These are phyloP conservation scores for Halcyon leucocephala DNA, from an alignment of 2,797 vertebrate species.

Conservation along the genomic window DNA sequence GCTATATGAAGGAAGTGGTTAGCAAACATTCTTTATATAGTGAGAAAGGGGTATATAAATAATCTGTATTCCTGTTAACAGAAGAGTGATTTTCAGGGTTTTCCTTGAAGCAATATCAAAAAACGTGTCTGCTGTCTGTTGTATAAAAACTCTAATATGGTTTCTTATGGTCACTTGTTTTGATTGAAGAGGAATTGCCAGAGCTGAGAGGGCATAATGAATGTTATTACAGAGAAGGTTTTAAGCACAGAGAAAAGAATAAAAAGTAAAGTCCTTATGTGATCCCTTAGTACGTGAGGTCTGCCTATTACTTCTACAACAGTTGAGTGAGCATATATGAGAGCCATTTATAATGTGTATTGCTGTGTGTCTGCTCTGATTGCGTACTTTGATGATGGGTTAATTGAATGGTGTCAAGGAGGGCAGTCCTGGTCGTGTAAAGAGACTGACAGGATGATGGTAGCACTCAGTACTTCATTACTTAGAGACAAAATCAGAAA, in stretches of 20 bases:
- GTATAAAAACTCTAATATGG: background rate
- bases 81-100: background rate
- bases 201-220: constrained; percentile 25
- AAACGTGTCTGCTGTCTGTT: background rate
- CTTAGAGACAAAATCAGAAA: constrained; percentile 36
- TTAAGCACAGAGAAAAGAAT: constrained; percentile 18
- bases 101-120: background rate
- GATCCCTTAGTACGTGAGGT: background rate
- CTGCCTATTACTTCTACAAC: constrained; percentile 17
- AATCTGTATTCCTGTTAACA: background rate
- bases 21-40: background rate
- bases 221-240: constrained; percentile 4
- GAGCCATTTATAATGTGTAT: constrained; percentile 47
- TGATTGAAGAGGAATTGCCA: constrained; percentile 60
- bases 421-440: background rate
- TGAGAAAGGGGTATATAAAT: background rate
- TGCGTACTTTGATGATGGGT: constrained; percentile 47
- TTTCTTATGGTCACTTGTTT: constrained; percentile 62
- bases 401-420: constrained; percentile 67
- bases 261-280: background rate
- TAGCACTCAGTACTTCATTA: constrained; percentile 45
- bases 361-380: background rate
- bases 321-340: constrained; percentile 38
- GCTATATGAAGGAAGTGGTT: background rate
- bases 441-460: background rate